phyloP scores from a whole-genome alignment of 1,140 invertebrate species.

The Euschistus heros region DNA sequence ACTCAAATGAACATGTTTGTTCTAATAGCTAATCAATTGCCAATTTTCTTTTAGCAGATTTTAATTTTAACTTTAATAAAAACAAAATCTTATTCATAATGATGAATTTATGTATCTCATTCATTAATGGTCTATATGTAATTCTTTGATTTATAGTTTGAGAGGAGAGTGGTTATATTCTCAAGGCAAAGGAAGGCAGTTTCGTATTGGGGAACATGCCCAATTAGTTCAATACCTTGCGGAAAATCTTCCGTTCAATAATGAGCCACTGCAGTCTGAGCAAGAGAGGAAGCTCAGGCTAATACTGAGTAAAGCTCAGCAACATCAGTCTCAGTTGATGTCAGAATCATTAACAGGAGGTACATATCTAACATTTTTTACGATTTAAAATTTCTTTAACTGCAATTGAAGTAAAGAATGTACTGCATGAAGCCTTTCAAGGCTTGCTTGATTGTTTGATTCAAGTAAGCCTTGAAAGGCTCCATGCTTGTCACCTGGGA shows the following conservation, averaged over 20 bases:
- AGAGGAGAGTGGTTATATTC: slow-evolving; percentile 93
- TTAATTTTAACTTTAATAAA: not conserved
- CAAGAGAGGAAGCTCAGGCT: slow-evolving; percentile 74
- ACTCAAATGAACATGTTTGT: too few relatives aligned
- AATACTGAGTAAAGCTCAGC: slow-evolving; percentile 78
- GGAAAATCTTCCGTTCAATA: slow-evolving; percentile 61
- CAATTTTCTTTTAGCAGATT: too few relatives aligned
- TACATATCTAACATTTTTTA: too few relatives aligned
- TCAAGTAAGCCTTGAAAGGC: too few relatives aligned
- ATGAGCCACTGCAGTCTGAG: slow-evolving; percentile 58
- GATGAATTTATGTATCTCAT: not conserved
- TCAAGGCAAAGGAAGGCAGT: slow-evolving; percentile 79
- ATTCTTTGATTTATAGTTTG: slow-evolving; percentile 46
- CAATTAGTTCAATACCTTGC: slow-evolving; percentile 72
- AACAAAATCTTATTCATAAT: not conserved
- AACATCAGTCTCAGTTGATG: slow-evolving; percentile 69
- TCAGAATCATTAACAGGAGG: not conserved
- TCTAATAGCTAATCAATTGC: too few relatives aligned
- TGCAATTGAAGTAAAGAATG: too few relatives aligned
- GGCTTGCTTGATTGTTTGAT: too few relatives aligned
- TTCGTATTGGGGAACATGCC: slow-evolving; percentile 70
- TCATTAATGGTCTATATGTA: not conserved
- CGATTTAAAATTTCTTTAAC: too few relatives aligned
- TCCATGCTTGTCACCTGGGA: too few relatives aligned
- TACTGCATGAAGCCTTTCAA: too few relatives aligned